Evolutionary conservation across 2,888 invertebrate genomes (phyloP).

Genomic region (Rotaria macrura): DNA sequence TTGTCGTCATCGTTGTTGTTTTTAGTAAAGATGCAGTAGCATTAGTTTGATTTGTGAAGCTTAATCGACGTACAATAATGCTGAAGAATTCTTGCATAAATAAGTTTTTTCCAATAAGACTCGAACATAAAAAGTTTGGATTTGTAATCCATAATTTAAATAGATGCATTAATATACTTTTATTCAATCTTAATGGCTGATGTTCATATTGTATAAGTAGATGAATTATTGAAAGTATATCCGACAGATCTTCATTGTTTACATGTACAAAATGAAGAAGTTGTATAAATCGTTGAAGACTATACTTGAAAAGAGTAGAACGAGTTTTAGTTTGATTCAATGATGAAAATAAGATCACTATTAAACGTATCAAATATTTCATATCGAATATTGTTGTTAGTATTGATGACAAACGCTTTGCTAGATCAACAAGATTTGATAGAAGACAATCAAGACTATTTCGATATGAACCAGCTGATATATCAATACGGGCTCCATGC

Average conservation of each 20-base stretch:
- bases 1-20: neutral
- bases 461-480: neutral
- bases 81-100: slow-evolving; percentile 2
- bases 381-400: neutral
- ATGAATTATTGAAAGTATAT: neutral
- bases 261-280: neutral
- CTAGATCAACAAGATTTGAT: neutral
- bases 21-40: neutral
- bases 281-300: neutral
- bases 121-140: slow-evolving; percentile 15
- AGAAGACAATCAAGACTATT: slow-evolving; percentile 8
- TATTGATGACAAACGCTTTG: neutral
- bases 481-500: neutral
- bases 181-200: slow-evolving; percentile 9
- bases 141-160: neutral
- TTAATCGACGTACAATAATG: neutral
- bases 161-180: neutral
- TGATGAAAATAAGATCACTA: neutral
- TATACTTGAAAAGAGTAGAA: neutral
- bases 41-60: neutral
- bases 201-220: neutral
- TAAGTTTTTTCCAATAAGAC: neutral
- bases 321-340: neutral
- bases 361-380: neutral
- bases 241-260: neutral